phyloP scores from a whole-genome alignment of 2,888 invertebrate species.

The Ptychoptera albimana region DNA sequence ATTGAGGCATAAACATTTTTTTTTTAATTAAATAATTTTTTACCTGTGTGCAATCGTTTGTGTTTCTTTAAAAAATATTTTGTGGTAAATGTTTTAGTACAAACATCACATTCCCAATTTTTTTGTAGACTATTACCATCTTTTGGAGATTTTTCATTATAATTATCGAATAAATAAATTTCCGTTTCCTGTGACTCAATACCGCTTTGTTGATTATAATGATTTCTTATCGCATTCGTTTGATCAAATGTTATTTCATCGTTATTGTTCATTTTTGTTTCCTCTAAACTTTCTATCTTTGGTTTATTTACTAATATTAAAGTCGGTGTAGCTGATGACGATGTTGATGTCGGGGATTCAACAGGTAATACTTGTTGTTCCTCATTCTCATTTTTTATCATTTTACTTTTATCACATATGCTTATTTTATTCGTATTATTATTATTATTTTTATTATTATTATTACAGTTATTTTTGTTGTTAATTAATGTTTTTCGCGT shows the following conservation, averaged over 20 bases:
- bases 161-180: not conserved
- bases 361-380: too few relatives aligned
- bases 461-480: too few relatives aligned
- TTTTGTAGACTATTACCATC: constrained; percentile 43
- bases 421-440: constrained; percentile 16
- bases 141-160: constrained; percentile 10
- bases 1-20: constrained; percentile 3
- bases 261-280: not conserved
- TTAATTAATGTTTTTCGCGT: not conserved
- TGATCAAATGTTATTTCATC: too few relatives aligned
- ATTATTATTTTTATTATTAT: too few relatives aligned
- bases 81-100: constrained; percentile 70
- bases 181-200: not conserved
- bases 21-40: constrained; percentile 26
- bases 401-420: constrained; percentile 4
- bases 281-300: constrained; percentile 1
- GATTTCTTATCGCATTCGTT: too few relatives aligned
- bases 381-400: too few relatives aligned
- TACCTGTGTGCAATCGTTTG: constrained; percentile 69
- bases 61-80: constrained; percentile 83
- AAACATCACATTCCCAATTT: constrained; percentile 75
- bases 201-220: too few relatives aligned
- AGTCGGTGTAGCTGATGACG: too few relatives aligned
- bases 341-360: too few relatives aligned
- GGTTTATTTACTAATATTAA: too few relatives aligned